Conservation (phyloP, 2,113 vertebrate species). For the Rattus norvegicus region GRCr8 NC_086033.1:70476501-70477000, state of each 20-base stretch:
- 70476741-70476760: not conserved
- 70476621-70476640: constrained; percentile 39
- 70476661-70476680: not conserved
- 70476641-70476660: not conserved
- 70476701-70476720: constrained; percentile 23
- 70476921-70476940: too few relatives aligned
- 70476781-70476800: not conserved
- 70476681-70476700: constrained; percentile 50
- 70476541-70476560: not conserved
- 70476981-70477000: too few relatives aligned
- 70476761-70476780: not conserved
- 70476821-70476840: not conserved
- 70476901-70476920: too few relatives aligned
- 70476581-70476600: constrained; percentile 48
- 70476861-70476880: not conserved
- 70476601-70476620: not conserved
- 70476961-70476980: too few relatives aligned
- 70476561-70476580: constrained; percentile 24
- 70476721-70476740: not conserved
- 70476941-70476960: too few relatives aligned
- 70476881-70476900: not conserved
- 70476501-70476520: not conserved
- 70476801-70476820: not conserved
- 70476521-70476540: not conserved
- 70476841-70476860: constrained; percentile 16